These are phyloP conservation scores for Laupala kohalensis DNA, from an alignment of 1,140 invertebrate genomes.

Conservation along the genomic window DNA sequence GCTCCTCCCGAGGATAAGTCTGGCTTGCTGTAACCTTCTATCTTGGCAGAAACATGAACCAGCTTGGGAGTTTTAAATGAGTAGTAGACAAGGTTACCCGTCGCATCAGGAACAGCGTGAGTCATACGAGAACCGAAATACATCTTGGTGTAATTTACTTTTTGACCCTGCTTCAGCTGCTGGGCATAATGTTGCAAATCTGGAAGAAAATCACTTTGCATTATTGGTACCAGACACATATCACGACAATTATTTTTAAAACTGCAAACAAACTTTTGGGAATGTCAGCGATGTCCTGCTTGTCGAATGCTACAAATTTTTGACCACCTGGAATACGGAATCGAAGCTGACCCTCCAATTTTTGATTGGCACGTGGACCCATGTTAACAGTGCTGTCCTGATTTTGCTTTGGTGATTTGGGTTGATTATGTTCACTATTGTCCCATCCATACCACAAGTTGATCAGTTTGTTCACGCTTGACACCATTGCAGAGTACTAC, in stretches of 20 bases:
- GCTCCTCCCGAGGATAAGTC: constrained; percentile 17
- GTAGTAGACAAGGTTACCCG: constrained; percentile 50
- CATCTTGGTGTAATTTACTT: constrained; percentile 40
- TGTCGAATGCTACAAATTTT: not conserved
- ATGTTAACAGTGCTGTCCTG: not conserved
- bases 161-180: constrained; percentile 28
- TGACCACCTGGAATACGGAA: constrained; percentile 1
- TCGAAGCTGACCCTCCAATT: not conserved
- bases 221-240: too few relatives aligned
- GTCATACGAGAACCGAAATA: constrained; percentile 34
- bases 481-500: not conserved
- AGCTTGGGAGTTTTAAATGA: constrained; percentile 38
- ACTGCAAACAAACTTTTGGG: too few relatives aligned
- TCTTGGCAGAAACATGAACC: constrained; percentile 29
- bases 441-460: not conserved
- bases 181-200: constrained; percentile 7
- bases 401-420: not conserved
- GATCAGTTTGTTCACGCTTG: not conserved
- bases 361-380: not conserved
- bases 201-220: constrained; percentile 6
- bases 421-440: not conserved
- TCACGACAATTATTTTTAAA: too few relatives aligned
- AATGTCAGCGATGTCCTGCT: not conserved
- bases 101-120: constrained; percentile 47
- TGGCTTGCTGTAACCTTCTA: constrained; percentile 28